These are phyloP conservation scores for Tragelaphus strepsiceros DNA, from an alignment of 2,113 vertebrate species.

Conservation along the genomic window DNA sequence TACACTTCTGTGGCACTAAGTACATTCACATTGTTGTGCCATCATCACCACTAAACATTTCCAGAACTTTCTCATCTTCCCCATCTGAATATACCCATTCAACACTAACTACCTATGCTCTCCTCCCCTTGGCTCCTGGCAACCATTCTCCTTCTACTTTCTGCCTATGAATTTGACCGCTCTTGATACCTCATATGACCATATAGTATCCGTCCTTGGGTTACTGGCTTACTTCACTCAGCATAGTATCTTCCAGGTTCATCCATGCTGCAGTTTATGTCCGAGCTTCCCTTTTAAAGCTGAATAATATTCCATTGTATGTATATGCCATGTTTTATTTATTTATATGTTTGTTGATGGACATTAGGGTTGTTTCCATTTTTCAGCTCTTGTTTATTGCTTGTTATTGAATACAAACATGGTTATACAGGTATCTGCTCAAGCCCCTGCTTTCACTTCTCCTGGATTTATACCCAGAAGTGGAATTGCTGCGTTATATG, in stretches of 20 bases:
- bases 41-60: rapidly evolving
- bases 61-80: not conserved
- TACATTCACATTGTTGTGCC: not conserved
- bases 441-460: not conserved
- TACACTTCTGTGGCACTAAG: not conserved
- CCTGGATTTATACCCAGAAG: not conserved
- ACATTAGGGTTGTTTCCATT: not conserved
- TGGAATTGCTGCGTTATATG: not conserved
- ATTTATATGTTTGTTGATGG: not conserved
- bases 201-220: not conserved
- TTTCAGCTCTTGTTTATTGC: not conserved
- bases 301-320: not conserved
- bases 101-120: not conserved
- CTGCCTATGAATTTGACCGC: not conserved
- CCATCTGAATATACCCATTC: not conserved
- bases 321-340: not conserved
- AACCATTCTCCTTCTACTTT: not conserved
- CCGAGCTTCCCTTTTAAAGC: not conserved
- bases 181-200: not conserved
- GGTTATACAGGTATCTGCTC: not conserved
- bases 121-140: rapidly evolving
- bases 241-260: not conserved
- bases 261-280: not conserved
- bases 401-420: not conserved
- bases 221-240: not conserved